Conservation (phyloP, 2,888 invertebrate species). For the Euplagia quadripunctaria region DNA sequence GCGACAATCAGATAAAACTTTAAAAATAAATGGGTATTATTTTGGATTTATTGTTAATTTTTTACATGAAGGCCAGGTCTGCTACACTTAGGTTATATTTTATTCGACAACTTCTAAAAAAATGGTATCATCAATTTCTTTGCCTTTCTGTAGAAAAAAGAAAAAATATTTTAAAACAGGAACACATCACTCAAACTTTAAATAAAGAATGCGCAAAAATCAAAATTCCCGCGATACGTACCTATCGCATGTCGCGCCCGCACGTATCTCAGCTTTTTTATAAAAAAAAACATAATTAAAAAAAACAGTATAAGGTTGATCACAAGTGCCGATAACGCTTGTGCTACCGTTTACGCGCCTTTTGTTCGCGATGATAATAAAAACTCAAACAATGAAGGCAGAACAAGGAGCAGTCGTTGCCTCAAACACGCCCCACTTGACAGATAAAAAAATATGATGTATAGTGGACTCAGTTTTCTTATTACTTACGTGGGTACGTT, state of each 20-base stretch:
- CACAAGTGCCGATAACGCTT: slow-evolving; percentile 81
- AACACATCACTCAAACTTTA: slow-evolving; percentile 69
- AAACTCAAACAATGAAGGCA: slow-evolving; percentile 81
- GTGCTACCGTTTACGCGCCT: slow-evolving; percentile 85
- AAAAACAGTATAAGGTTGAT: slow-evolving; percentile 81
- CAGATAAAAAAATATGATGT: slow-evolving; percentile 69
- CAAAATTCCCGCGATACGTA: slow-evolving; percentile 62
- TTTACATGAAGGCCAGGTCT: slow-evolving; percentile 26
- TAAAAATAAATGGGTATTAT: too few species aligned
- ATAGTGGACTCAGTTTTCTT: slow-evolving; percentile 71
- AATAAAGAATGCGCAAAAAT: slow-evolving; percentile 67
- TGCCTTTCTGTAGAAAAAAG: slow-evolving; percentile 25
- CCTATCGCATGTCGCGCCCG: slow-evolving; percentile 77
- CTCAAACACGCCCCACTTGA: slow-evolving; percentile 77
- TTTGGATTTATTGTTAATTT: not conserved
- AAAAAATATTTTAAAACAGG: slow-evolving; percentile 49
- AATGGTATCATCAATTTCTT: not conserved
- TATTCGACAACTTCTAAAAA: not conserved
- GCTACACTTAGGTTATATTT: too few species aligned
- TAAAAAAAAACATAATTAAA: slow-evolving; percentile 67
- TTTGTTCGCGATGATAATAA: slow-evolving; percentile 83
- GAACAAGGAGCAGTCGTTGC: slow-evolving; percentile 72
- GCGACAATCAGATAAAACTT: too few species aligned
- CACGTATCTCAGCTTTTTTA: slow-evolving; percentile 71
- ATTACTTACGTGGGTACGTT: slow-evolving; percentile 56